These are phyloP conservation scores for Erythrocercus mccallii DNA, from an alignment of 2,113 vertebrate genomes.

Conservation along the genomic window DNA sequence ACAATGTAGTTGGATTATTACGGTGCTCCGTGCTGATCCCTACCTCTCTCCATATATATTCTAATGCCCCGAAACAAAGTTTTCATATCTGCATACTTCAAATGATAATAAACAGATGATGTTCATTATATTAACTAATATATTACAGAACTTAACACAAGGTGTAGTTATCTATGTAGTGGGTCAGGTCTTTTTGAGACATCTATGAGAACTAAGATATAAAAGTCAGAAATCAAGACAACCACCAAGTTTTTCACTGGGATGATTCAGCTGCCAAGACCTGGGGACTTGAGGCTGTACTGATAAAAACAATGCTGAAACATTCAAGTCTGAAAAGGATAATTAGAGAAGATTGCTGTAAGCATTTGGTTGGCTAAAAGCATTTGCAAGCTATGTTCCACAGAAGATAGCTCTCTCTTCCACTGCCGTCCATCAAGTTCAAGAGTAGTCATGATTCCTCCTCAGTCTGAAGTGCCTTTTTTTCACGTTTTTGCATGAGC, in stretches of 20 bases:
- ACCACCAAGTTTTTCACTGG: background rate
- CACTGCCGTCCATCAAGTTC: background rate
- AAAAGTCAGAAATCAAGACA: background rate
- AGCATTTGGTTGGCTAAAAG: background rate
- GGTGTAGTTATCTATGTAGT: background rate
- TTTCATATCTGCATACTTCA: background rate
- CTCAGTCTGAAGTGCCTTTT: background rate
- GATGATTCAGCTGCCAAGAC: background rate
- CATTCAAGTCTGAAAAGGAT: background rate
- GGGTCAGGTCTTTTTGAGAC: background rate
- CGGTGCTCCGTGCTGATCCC: background rate
- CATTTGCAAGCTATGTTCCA: background rate
- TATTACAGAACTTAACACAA: background rate
- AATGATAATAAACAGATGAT: background rate
- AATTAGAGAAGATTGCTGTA: background rate
- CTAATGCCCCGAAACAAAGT: background rate
- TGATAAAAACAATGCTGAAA: background rate
- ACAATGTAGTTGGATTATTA: background rate
- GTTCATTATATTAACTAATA: background rate
- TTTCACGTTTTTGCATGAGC: background rate
- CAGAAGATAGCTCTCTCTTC: background rate
- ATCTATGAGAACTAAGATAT: background rate
- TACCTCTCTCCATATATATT: background rate
- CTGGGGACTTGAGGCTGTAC: background rate
- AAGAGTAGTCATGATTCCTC: background rate